These are phyloP conservation scores for Catharus bicknelli DNA, from an alignment of 2,113 vertebrate species.

Conservation along the genomic window DNA sequence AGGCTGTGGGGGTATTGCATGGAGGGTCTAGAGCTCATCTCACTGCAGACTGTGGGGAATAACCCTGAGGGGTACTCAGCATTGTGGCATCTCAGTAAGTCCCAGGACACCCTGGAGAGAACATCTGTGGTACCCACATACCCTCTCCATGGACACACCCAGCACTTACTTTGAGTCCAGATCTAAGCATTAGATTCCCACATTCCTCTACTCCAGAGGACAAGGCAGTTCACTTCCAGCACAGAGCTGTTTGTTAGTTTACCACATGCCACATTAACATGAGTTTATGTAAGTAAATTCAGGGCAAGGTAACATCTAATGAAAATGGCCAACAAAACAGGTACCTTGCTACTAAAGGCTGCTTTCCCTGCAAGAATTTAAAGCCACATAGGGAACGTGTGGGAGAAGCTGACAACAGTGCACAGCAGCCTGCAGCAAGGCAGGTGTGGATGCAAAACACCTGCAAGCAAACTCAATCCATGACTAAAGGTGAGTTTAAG, in stretches of 20 bases:
- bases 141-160: background rate
- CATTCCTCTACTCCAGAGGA: background rate
- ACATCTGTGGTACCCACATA: background rate
- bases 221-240: background rate
- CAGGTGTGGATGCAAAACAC: background rate
- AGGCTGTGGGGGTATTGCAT: background rate
- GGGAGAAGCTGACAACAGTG: background rate
- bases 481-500: background rate
- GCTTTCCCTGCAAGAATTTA: background rate
- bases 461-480: background rate
- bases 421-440: background rate
- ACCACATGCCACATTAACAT: background rate
- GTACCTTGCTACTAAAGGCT: background rate
- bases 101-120: background rate
- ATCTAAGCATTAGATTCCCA: background rate
- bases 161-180: background rate
- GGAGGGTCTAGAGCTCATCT: background rate
- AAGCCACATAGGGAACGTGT: fast-evolving
- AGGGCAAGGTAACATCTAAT: background rate
- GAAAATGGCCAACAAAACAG: background rate
- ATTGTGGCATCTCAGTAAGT: background rate
- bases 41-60: fast-evolving
- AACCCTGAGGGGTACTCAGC: background rate
- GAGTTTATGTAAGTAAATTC: background rate
- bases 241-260: background rate